Evolutionary conservation across 2,888 invertebrate species (phyloP).

Genomic region (Drosophila lacicola): DNA sequence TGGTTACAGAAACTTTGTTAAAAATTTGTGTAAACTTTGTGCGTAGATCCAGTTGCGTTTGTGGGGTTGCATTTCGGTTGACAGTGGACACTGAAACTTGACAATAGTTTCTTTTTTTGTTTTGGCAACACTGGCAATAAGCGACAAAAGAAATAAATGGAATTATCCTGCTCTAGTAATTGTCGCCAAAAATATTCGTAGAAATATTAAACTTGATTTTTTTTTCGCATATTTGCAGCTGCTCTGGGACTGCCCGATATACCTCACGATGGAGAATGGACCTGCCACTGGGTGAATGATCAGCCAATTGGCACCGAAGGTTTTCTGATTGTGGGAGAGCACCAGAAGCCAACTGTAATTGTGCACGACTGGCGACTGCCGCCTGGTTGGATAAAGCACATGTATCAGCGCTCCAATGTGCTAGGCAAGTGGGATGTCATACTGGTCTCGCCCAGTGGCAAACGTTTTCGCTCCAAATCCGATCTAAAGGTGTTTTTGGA

Average conservation of each 20-base stretch:
- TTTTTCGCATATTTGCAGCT: conserved; percentile 58
- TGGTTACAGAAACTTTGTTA: conserved; percentile 1
- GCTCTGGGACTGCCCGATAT: conserved; percentile 84
- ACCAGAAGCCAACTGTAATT: conserved; percentile 86
- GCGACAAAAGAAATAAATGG: conserved; percentile 13
- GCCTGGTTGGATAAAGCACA: conserved; percentile 91
- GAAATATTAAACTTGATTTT: background rate
- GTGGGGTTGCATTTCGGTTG: conserved; percentile 17
- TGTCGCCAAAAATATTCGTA: background rate
- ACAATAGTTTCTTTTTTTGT: background rate
- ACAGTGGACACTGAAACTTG: conserved; percentile 2
- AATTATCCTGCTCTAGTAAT: conserved; percentile 7
- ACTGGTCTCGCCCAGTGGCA: conserved; percentile 88
- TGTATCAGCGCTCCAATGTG: conserved; percentile 90
- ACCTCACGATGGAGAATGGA: conserved; percentile 87
- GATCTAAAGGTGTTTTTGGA: conserved; percentile 86
- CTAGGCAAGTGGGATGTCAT: conserved; percentile 93
- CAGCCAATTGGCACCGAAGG: conserved; percentile 88
- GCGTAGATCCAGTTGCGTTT: conserved; percentile 7
- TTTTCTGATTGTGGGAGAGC: conserved; percentile 84
- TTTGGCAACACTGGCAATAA: conserved; percentile 16
- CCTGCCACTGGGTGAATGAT: conserved; percentile 90
- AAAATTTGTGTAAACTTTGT: background rate
- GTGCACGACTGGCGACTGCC: conserved; percentile 91
- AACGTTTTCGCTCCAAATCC: conserved; percentile 87